Evolutionary conservation across 2,797 vertebrate genomes (phyloP).

Genomic region (Amphiprion clarkii): DNA sequence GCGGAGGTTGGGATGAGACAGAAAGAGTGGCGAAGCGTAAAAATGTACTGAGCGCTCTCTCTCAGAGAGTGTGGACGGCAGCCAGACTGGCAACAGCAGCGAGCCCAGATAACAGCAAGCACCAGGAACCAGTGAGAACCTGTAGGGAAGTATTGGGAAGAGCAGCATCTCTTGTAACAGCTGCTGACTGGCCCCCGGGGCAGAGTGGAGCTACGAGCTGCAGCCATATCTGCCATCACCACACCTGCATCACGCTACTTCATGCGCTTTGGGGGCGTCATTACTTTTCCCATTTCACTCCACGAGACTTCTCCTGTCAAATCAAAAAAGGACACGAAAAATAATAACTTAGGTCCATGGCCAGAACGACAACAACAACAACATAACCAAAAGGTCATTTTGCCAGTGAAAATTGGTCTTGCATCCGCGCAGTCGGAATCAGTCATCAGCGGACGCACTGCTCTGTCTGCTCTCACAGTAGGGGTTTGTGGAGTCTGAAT

Average conservation of each 20-base stretch:
- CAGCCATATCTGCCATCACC: slow-evolving; percentile 53
- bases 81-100: slow-evolving; percentile 70
- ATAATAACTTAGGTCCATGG: slow-evolving; percentile 66
- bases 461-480: slow-evolving; percentile 41
- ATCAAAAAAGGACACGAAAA: slow-evolving; percentile 67
- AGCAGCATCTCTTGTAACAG: slow-evolving; percentile 65
- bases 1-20: slow-evolving; percentile 64
- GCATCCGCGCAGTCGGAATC: slow-evolving; percentile 61
- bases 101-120: slow-evolving; percentile 68
- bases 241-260: slow-evolving; percentile 50
- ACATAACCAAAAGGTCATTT: slow-evolving; percentile 71
- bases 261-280: slow-evolving; percentile 61
- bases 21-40: slow-evolving; percentile 63
- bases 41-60: slow-evolving; percentile 66
- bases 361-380: slow-evolving; percentile 46
- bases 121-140: slow-evolving; percentile 65
- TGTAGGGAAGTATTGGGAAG: slow-evolving; percentile 54
- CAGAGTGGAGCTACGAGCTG: slow-evolving; percentile 52
- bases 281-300: slow-evolving; percentile 74
- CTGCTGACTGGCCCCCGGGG: slow-evolving; percentile 72
- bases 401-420: slow-evolving; percentile 63
- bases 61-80: slow-evolving; percentile 66
- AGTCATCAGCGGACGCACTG: slow-evolving; percentile 64
- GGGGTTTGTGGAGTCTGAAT: slow-evolving; percentile 42
- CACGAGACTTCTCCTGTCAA: slow-evolving; percentile 68